A percentile compares a stretch with the other conserved stretches of the same genome.
These are phyloP conservation scores for Kryphioiulus occultus DNA, from an alignment of 2,888 invertebrate species.

Conservation along the genomic window DNA sequence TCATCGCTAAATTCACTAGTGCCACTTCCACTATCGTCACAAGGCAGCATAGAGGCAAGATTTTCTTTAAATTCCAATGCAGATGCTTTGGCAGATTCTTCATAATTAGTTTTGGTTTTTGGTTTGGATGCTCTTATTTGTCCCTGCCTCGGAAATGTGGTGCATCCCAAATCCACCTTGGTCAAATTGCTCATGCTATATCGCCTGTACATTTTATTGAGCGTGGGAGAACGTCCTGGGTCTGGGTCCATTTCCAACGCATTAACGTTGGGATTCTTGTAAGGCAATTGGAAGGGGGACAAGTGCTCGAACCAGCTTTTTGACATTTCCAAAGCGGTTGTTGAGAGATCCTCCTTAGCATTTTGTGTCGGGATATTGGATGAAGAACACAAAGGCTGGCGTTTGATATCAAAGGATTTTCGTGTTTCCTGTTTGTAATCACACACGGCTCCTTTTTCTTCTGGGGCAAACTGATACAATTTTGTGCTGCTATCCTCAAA, in stretches of 20 bases:
- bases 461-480: neutral
- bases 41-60: neutral
- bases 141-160: neutral
- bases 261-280: neutral
- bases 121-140: neutral
- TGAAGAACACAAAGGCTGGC: neutral
- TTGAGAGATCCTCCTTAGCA: neutral
- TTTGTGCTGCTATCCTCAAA: conserved; percentile 39
- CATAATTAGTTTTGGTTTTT: neutral
- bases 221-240: neutral
- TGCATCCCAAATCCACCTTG: neutral
- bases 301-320: neutral
- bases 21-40: neutral
- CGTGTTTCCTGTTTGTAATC: neutral
- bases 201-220: neutral
- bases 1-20: neutral
- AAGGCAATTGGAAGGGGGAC: neutral
- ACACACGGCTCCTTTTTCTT: neutral
- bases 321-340: neutral
- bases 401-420: neutral
- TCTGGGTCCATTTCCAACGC: neutral
- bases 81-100: neutral
- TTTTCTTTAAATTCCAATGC: neutral
- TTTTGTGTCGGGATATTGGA: neutral
- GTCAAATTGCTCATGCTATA: neutral